Evolutionary conservation across 92 coral and sea anemone species (phyloP).

Genomic region (Blastomussa wellsi): DNA sequence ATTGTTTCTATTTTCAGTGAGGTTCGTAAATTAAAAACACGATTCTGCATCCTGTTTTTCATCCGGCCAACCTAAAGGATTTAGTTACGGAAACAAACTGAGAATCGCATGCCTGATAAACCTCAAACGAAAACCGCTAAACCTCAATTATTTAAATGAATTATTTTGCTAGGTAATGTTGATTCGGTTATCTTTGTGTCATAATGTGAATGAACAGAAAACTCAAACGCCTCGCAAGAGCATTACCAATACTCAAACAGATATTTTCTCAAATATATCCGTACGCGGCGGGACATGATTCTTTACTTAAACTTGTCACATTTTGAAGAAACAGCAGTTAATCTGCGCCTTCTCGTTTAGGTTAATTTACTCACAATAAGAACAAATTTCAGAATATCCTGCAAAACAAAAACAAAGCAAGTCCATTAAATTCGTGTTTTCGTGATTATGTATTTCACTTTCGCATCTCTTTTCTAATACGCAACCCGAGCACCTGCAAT

Average conservation of each 20-base stretch:
- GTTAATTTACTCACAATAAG: neutral
- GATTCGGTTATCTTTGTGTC: neutral
- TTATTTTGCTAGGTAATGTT: neutral
- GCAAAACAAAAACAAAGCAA: neutral
- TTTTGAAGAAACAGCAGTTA: neutral
- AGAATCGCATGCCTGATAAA: neutral
- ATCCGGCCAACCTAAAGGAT: neutral
- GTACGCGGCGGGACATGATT: neutral
- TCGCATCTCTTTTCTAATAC: neutral
- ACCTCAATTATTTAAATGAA: neutral
- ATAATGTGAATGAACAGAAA: neutral
- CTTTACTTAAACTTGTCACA: neutral
- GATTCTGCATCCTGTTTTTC: neutral
- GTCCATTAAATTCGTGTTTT: neutral
- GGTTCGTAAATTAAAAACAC: neutral
- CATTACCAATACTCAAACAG: neutral
- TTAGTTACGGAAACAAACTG: neutral
- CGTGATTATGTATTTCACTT: neutral
- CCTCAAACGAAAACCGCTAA: neutral
- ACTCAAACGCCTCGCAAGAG: neutral
- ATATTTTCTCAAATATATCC: neutral
- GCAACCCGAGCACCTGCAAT: slow-evolving; percentile 4
- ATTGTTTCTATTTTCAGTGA: neutral
- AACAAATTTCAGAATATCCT: neutral
- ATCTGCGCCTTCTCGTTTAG: neutral